A percentile compares a stretch with the other conserved stretches of the same genome.
Conservation (phyloP, 2,797 vertebrate genomes). For the Eulemur coronatus region DNA sequence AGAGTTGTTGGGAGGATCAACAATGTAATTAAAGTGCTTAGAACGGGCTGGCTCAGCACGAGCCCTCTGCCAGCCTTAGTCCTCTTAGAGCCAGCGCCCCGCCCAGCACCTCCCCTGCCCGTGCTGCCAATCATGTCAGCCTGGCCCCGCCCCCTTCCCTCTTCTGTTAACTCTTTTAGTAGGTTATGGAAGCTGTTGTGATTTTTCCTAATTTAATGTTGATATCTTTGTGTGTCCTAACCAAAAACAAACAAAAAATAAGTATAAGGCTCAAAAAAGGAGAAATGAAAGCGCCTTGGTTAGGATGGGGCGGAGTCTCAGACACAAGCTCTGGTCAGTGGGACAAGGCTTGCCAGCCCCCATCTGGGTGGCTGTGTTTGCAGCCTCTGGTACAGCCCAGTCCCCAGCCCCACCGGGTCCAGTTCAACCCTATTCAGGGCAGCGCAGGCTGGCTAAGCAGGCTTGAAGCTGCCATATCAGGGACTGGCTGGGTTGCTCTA, state of each 20-base stretch:
- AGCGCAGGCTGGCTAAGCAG: too few species aligned
- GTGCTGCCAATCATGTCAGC: rapidly evolving
- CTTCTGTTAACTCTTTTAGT: not conserved
- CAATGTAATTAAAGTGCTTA: not conserved
- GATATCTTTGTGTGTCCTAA: not conserved
- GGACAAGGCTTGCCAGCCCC: not conserved
- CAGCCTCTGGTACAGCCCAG: not conserved
- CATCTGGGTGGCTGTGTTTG: not conserved
- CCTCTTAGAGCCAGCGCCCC: too few species aligned
- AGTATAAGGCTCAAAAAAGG: not conserved
- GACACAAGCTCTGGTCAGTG: not conserved
- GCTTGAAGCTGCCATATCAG: not conserved
- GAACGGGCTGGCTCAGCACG: rapidly evolving
- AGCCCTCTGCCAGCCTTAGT: not conserved
- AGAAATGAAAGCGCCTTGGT: not conserved
- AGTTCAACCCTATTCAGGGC: not conserved
- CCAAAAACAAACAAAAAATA: not conserved
- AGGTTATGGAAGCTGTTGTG: not conserved
- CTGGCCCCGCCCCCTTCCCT: not conserved
- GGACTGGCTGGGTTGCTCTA: not conserved
- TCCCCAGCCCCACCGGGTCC: too few species aligned
- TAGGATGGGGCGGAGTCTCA: not conserved
- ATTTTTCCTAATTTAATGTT: not conserved
- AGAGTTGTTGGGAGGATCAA: not conserved
- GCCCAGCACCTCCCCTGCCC: not conserved